A percentile compares a stretch with the other conserved stretches of the same genome.
These are phyloP conservation scores for Leptestheria dahalacensis DNA, from an alignment of 1,140 invertebrate genomes.

Conservation along the genomic window DNA sequence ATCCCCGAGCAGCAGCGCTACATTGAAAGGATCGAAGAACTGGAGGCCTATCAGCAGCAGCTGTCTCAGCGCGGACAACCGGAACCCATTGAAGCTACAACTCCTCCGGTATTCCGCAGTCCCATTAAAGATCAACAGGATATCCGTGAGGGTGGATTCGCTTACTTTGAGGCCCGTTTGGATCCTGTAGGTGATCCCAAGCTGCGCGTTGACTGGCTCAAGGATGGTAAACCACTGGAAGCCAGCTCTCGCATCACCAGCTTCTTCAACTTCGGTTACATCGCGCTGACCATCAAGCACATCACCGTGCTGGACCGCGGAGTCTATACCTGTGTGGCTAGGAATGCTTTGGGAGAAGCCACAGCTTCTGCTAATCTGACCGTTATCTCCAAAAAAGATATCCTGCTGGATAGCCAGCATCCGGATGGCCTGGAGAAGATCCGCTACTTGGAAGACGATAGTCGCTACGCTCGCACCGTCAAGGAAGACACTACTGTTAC, in stretches of 20 bases:
- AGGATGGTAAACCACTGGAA: conserved; percentile 27
- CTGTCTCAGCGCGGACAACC: conserved; percentile 57
- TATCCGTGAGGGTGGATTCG: conserved; percentile 80
- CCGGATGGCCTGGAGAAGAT: conserved; percentile 75
- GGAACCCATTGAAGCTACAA: conserved; percentile 56
- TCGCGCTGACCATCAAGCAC: conserved; percentile 88
- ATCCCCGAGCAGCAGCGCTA: conserved; percentile 84
- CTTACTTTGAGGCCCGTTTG: conserved; percentile 87
- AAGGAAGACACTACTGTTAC: conserved; percentile 59
- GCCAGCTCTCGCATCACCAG: conserved; percentile 72
- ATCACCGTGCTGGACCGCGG: conserved; percentile 81
- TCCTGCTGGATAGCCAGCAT: conserved; percentile 71
- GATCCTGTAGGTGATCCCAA: conserved; percentile 84
- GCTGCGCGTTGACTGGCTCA: conserved; percentile 86
- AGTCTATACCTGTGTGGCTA: conserved; percentile 75
- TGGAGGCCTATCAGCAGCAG: conserved; percentile 73
- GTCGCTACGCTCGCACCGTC: conserved; percentile 29
- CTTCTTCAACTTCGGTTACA: conserved; percentile 93
- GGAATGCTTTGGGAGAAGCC: conserved; percentile 73
- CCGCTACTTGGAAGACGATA: conserved; percentile 67
- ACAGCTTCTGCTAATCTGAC: conserved; percentile 73
- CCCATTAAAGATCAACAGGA: conserved; percentile 77
- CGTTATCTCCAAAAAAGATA: conserved; percentile 68
- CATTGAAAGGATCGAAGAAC: conserved; percentile 78
- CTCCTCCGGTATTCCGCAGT: conserved; percentile 77